Evolutionary conservation across 2,888 invertebrate species (phyloP).

Genomic region (Flexamia atlantica): DNA sequence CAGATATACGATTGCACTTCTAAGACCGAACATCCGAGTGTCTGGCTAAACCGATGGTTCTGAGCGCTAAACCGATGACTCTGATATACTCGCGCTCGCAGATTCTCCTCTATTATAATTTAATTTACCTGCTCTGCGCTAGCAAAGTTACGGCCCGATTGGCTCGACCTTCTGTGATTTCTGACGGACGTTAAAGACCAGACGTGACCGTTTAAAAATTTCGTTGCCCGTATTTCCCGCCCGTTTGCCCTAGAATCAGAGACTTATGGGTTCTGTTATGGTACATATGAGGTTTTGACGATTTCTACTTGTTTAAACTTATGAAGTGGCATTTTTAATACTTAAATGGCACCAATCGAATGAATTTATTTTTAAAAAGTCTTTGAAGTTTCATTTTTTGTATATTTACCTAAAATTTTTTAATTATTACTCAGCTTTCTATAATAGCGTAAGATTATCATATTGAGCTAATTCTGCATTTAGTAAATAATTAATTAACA

Average conservation of each 20-base stretch:
- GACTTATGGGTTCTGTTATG: background rate
- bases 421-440: no score
- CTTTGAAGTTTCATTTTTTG: no score
- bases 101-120: conserved; percentile 39
- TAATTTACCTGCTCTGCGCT: conserved; percentile 22
- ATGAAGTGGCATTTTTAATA: no score
- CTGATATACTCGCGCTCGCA: conserved; percentile 21
- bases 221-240: conserved; percentile 20
- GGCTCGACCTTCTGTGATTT: conserved; percentile 30
- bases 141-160: background rate
- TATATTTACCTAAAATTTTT: no score
- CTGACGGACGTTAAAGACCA: conserved; percentile 46
- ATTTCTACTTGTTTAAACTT: no score
- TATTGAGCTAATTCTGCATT: no score
- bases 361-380: no score
- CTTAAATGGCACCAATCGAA: no score
- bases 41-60: background rate
- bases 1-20: background rate
- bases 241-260: background rate
- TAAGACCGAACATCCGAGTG: no score
- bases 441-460: no score
- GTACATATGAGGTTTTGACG: no score
- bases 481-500: no score
- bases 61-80: background rate
- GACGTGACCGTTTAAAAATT: conserved; percentile 48